Conservation (phyloP, 2,888 invertebrate species). For the Tetragonisca angustula region DNA sequence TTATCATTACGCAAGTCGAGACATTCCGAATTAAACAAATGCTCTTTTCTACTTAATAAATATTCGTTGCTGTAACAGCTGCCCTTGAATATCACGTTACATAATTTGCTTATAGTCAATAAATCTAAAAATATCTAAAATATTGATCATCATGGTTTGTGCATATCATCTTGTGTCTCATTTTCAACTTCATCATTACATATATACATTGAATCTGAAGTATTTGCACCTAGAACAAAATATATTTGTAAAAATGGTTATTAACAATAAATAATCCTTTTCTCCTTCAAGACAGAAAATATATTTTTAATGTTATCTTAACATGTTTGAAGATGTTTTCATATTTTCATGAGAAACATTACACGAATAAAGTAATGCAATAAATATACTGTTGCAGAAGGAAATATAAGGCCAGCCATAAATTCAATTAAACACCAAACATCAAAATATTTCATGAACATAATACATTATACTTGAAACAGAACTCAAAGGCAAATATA, state of each 20-base stretch:
- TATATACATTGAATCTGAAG: constrained; percentile 64
- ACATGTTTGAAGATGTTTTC: neutral
- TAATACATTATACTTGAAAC: neutral
- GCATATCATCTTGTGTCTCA: constrained; percentile 60
- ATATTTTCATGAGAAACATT: too few species aligned
- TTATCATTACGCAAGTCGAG: constrained; percentile 1
- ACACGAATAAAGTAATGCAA: neutral
- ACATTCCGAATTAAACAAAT: constrained; percentile 4
- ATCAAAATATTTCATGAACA: neutral
- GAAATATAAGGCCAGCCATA: neutral
- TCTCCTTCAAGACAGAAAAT: neutral
- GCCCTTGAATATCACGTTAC: neutral
- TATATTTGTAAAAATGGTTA: constrained; percentile 3
- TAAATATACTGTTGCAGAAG: neutral
- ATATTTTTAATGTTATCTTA: constrained; percentile 1
- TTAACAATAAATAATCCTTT: neutral
- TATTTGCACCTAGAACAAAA: constrained; percentile 63
- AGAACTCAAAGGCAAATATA: neutral
- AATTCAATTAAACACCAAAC: neutral
- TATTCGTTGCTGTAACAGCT: neutral
- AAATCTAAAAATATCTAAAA: neutral
- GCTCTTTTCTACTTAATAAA: constrained; percentile 16
- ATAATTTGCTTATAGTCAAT: neutral
- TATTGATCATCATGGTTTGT: constrained; percentile 26
- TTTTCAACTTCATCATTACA: constrained; percentile 62